These are phyloP conservation scores for Coracias cyanogaster DNA, from an alignment of 2,797 vertebrate species.

Conservation along the genomic window DNA sequence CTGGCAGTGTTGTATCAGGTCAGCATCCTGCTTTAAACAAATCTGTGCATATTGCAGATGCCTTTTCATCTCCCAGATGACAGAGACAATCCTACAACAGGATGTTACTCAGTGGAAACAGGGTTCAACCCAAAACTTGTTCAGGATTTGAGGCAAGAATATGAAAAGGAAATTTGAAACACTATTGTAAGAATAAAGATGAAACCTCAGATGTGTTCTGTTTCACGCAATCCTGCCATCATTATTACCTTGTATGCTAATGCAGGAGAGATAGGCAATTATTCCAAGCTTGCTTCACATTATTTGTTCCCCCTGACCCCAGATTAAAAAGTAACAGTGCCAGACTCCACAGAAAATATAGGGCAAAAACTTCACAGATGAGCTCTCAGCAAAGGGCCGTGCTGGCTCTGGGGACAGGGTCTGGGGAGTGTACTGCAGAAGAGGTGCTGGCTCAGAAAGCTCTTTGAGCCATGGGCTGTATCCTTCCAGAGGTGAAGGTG, in stretches of 20 bases:
- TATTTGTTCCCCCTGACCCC: neutral
- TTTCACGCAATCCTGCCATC: neutral
- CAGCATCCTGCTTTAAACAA: neutral
- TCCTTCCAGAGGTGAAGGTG: neutral
- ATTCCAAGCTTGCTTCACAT: neutral
- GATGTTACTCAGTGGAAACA: neutral
- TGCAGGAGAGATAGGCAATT: neutral
- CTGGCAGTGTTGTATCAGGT: neutral
- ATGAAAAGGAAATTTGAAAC: neutral
- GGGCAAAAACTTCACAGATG: neutral
- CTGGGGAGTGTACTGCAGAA: neutral
- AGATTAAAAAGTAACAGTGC: neutral
- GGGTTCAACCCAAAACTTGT: neutral
- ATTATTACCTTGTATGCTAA: neutral
- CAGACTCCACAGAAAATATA: neutral
- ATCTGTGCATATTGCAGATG: fast-evolving
- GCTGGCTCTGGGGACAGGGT: neutral
- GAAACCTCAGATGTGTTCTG: neutral
- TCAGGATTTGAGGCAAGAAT: neutral
- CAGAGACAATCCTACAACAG: neutral
- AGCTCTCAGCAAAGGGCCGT: neutral
- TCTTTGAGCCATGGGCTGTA: neutral
- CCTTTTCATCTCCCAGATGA: neutral
- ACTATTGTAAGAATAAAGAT: neutral
- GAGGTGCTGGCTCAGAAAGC: neutral